Percentiles rank a stretch among this genome's conserved stretches.
These are phyloP conservation scores for Brachionus rubens DNA, from an alignment of 1,140 invertebrate genomes.

Conservation along the genomic window DNA sequence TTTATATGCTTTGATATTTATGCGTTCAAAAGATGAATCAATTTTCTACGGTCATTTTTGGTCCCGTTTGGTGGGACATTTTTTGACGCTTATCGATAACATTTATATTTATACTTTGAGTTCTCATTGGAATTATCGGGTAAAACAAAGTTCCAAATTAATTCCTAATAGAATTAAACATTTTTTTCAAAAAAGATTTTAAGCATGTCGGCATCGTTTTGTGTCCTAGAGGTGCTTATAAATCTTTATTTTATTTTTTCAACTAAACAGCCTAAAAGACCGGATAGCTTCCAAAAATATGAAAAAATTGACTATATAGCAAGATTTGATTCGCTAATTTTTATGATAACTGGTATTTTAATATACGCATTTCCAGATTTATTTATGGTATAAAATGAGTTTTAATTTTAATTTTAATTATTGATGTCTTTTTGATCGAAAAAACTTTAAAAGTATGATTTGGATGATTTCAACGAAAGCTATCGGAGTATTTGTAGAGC, in stretches of 20 bases:
- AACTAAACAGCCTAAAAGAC: not conserved
- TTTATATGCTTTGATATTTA: constrained; percentile 1
- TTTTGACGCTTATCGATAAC: not conserved
- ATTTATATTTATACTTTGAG: not conserved
- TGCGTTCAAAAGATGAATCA: constrained; percentile 6
- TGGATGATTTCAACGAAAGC: not conserved
- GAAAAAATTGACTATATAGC: not conserved
- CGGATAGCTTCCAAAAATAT: not conserved
- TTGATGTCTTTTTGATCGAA: not conserved
- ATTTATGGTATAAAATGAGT: constrained; percentile 11
- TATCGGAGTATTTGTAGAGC: not conserved
- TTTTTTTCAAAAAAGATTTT: not conserved
- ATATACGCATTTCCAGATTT: not conserved
- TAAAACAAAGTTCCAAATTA: not conserved
- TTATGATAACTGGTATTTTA: not conserved
- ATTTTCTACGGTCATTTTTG: constrained; percentile 20
- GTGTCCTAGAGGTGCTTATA: not conserved
- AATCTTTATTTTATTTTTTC: constrained; percentile 9
- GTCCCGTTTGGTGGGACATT: not conserved
- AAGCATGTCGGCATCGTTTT: not conserved
- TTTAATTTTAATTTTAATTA: not conserved
- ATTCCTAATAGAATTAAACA: not conserved
- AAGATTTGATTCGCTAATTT: not conserved
- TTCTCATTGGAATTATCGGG: constrained; percentile 11
- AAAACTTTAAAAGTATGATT: constrained; percentile 1